Evolutionary conservation across 2,888 invertebrate genomes (phyloP), one percentile per base, ranked within the genome.

Genomic region (Ormyrus pomaceus): DNA sequence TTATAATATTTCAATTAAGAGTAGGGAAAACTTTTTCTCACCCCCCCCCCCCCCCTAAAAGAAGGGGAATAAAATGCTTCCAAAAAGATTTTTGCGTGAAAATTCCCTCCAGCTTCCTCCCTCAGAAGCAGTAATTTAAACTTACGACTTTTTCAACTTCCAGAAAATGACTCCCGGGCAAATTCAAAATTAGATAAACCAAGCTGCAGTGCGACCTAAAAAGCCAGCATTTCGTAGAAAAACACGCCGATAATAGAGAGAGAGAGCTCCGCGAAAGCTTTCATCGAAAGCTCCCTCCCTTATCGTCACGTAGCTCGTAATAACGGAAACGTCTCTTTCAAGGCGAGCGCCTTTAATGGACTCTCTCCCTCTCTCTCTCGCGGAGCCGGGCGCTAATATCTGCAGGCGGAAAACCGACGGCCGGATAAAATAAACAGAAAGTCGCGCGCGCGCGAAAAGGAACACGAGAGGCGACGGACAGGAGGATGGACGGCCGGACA

Each of bases 401-500:
- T 19, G 19, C 19, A 19, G 19, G 19, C 19, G 13, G 48, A 10
- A 48, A 70, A 58, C 70, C 45, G 6, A 6, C 13, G 10, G 58
- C 48, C 58, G 61, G 64, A 68, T 79, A 79, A 78, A 79, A 80
- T 80, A 79, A 78, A 80, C 78, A 80, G 71, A 66, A 70, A 59
- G 46, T n/a, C 45, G 19, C 55, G 55, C 7, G n/a, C 13, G 48
- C 13, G 48, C 46, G 65, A 46, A 50, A 59, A 62, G 51, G 19
- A 61, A 13, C 11, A 19, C 13, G 9, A 34, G 34, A 5, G 64
- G 2, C 10, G 70, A 79, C 61, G 77, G 79, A 66, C 79, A 78
- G 81, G 79, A 75, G 77, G 79, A 83, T 73, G 79, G 84, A 84
- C 81, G 80, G 70, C 82, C 74, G 56, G 75, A 75, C 71, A 59